These are phyloP conservation scores for Antechinus flavipes DNA, from an alignment of 2,113 vertebrate species.

Conservation along the genomic window DNA sequence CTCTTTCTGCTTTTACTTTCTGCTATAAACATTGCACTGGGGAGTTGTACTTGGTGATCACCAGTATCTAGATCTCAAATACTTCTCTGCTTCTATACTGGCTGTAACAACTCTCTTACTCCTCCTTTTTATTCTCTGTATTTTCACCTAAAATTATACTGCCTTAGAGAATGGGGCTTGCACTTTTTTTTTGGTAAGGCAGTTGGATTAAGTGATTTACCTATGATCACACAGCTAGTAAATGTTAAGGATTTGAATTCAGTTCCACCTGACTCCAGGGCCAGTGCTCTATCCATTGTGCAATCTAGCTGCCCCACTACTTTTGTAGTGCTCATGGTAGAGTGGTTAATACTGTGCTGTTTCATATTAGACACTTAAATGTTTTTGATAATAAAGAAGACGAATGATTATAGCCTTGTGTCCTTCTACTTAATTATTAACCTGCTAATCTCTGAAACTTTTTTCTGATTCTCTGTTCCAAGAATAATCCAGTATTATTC, in stretches of 20 bases:
- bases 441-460: slow-evolving; percentile 48
- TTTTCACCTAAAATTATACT: background rate
- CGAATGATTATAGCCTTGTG: slow-evolving; percentile 41
- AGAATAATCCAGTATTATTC: slow-evolving; percentile 37
- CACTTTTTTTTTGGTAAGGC: too few species aligned
- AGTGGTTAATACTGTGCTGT: background rate
- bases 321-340: slow-evolving; percentile 11
- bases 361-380: slow-evolving; percentile 6
- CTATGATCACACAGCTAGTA: too few species aligned
- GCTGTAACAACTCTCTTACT: background rate
- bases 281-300: too few species aligned
- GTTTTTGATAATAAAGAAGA: slow-evolving; percentile 50
- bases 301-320: too few species aligned
- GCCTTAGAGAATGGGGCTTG: background rate
- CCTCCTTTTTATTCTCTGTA: background rate
- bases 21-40: background rate
- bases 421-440: slow-evolving; percentile 51
- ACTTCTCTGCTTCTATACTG: background rate
- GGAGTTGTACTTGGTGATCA: background rate
- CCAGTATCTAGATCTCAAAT: background rate
- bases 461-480: slow-evolving; percentile 43
- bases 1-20: background rate
- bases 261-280: too few species aligned
- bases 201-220: too few species aligned
- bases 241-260: too few species aligned